These are phyloP conservation scores for Drosophila mojavensis DNA, from an alignment of 1,140 invertebrate genomes.

Conservation along the genomic window DNA sequence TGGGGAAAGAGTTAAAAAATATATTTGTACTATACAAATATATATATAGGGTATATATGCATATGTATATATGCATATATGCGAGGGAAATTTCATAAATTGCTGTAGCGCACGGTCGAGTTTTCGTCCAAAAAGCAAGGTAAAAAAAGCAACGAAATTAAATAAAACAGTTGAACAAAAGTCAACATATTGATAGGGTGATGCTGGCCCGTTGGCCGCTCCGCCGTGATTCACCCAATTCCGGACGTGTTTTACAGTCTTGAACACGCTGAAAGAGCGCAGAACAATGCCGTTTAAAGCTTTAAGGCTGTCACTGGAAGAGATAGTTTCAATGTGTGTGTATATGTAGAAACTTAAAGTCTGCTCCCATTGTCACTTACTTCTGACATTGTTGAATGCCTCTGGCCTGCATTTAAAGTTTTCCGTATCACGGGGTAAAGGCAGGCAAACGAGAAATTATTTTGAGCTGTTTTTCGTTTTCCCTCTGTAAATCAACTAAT, in stretches of 20 bases:
- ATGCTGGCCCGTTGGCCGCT: constrained; percentile 5
- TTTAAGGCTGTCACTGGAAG: constrained; percentile 35
- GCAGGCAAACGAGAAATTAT: background rate
- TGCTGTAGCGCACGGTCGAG: constrained; percentile 34
- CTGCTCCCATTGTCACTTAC: background rate
- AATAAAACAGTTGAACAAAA: constrained; percentile 34
- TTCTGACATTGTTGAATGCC: background rate
- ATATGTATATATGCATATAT: constrained; percentile 33
- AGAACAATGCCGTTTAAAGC: constrained; percentile 29
- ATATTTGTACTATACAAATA: constrained; percentile 15
- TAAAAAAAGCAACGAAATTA: constrained; percentile 6
- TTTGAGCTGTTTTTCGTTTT: background rate
- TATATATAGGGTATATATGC: constrained; percentile 3
- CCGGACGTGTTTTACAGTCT: constrained; percentile 37
- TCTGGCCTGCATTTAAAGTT: too few species aligned
- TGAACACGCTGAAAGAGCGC: background rate
- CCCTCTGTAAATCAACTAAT: background rate
- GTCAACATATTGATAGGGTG: constrained; percentile 54
- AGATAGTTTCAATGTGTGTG: too few species aligned
- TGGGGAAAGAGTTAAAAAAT: constrained; percentile 52
- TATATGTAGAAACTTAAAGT: background rate
- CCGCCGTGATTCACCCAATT: constrained; percentile 49
- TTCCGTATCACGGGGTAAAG: background rate
- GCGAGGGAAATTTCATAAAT: constrained; percentile 62
- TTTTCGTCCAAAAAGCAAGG: constrained; percentile 27